Evolutionary conservation across 2,888 invertebrate species (phyloP), one percentile per base, ranked within the genome.

Genomic region (Lochmaea capreae): DNA sequence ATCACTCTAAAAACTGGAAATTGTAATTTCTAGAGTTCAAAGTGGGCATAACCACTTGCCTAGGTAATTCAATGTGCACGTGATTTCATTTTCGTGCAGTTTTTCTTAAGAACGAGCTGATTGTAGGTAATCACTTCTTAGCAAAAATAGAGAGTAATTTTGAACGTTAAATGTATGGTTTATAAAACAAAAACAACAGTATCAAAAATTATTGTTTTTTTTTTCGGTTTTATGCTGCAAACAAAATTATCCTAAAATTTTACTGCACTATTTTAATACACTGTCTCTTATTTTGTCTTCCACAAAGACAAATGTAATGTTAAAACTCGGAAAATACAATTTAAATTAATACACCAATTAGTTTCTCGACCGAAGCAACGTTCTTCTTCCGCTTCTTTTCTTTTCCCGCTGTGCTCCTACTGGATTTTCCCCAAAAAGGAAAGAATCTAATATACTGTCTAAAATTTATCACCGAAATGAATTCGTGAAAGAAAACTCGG

Each of bases 281-380:
- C 26, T 26, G 26, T 42, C 46, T 46, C 18, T 76, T 71, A 76
- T 70, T 75, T 71, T 70, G 63, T 69, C 67, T 58, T 62, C 63
- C 33, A 65, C 59, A 46, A 67, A 77, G 76, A 77, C 74, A 74
- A 76, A 72, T 74, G 74, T 67, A 70, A 69, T 52, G 69, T 61
- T 65, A 69, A 68, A 75, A 73, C 73, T 67, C 52, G 71, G 74
- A 72, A 77, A 71, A 77, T 75, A 73, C 75, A 71, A 75, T 77
- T 76, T 77, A 67, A 75, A 75, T 75, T 77, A 77, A 73, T 75
- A 73, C 77, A 67, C 66, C 73, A 75, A 77, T 77, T 77, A 77
- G 73, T 75, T 71, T 71, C 71, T 65, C 61, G 61, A 61, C 61
- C 39, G n/a, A 61, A 61, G 39, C 42, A 62, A 18, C 61, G 54